A percentile compares a stretch with the other conserved stretches of the same genome.
These are phyloP conservation scores for Ramazzottius varieornatus DNA, from an alignment of 2,888 invertebrate species.

Conservation along the genomic window DNA sequence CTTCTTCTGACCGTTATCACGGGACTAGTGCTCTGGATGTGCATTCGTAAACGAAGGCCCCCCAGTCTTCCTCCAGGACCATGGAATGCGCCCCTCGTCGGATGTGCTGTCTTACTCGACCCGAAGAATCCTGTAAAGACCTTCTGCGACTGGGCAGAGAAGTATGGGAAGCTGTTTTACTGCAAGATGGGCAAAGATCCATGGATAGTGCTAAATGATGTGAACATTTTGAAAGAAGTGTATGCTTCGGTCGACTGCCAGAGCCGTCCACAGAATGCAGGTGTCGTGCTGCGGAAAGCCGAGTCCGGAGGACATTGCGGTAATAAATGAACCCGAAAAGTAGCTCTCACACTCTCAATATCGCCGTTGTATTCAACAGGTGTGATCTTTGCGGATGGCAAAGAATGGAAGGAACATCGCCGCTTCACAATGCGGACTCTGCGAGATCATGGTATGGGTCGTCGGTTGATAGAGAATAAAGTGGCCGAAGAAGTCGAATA, in stretches of 20 bases:
- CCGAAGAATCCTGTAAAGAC: background rate
- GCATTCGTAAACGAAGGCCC: background rate
- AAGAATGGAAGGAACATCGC: constrained; percentile 18
- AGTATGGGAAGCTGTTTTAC: background rate
- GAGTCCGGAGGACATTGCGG: background rate
- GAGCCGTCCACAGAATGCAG: background rate
- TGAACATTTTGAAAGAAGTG: background rate
- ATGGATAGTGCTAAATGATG: background rate
- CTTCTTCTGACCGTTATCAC: too few species aligned
- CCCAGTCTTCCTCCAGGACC: background rate
- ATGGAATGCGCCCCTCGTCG: background rate
- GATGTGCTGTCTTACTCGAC: background rate
- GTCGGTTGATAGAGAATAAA: constrained; percentile 16
- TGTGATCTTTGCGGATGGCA: constrained; percentile 9
- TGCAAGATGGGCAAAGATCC: background rate
- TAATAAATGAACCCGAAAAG: background rate
- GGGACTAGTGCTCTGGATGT: too few species aligned
- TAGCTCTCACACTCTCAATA: too few species aligned
- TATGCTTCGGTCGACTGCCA: background rate
- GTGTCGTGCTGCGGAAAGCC: background rate
- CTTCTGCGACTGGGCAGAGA: background rate
- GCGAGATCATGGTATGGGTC: constrained; percentile 17
- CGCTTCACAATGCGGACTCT: constrained; percentile 13
- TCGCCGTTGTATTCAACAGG: too few species aligned
- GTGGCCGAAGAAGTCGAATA: constrained; percentile 11